Evolutionary conservation across 1,140 invertebrate genomes (phyloP).

Genomic region (Brachystomella parvula): DNA sequence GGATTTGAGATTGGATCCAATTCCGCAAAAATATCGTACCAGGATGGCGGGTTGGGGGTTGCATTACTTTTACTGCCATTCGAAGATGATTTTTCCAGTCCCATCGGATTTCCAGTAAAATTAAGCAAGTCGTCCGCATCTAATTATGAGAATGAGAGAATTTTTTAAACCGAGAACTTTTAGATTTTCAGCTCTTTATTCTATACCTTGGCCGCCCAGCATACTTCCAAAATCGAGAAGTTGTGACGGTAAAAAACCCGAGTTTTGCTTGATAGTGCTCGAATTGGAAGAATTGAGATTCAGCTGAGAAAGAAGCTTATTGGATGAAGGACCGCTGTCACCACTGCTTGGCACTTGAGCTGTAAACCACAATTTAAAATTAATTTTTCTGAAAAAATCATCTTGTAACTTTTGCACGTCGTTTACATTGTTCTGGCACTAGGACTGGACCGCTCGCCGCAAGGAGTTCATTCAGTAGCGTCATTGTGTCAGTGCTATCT

Average conservation of each 20-base stretch:
- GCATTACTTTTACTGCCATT: no score
- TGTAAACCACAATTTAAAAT: no score
- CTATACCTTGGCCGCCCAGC: neutral
- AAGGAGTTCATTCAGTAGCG: slow-evolving; percentile 45
- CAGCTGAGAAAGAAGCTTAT: neutral
- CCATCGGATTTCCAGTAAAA: neutral
- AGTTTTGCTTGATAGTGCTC: slow-evolving; percentile 12
- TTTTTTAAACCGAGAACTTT: no score
- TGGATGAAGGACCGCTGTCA: no score
- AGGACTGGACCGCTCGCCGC: no score
- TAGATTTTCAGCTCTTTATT: no score
- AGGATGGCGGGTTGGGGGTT: slow-evolving; percentile 45
- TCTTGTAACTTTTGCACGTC: no score
- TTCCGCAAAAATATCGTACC: slow-evolving; percentile 89
- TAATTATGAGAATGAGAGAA: no score
- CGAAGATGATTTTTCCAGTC: slow-evolving; percentile 11
- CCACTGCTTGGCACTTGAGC: no score
- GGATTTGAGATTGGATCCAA: slow-evolving; percentile 82
- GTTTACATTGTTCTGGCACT: no score
- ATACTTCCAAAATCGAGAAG: slow-evolving; percentile 44
- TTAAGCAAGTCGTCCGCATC: no score
- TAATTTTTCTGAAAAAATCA: no score
- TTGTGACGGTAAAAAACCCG: slow-evolving; percentile 46
- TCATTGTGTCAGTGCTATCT: slow-evolving; percentile 31
- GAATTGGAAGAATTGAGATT: slow-evolving; percentile 17